Base-by-base conservation (phyloP, 2,888 invertebrate species). In the Embidobia sp. region DNA sequence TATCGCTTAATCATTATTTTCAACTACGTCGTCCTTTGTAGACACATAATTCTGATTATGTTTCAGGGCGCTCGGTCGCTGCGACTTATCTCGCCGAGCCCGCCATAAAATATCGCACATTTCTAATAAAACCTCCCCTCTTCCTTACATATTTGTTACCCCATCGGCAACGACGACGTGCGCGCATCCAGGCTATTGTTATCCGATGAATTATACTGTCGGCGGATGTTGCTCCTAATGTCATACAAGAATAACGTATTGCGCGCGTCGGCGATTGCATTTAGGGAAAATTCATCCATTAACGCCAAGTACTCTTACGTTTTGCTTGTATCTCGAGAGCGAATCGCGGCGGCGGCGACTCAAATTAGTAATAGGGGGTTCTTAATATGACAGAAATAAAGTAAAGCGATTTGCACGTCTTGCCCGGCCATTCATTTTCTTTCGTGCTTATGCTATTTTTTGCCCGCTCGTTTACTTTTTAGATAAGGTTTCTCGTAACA, bases 151-250 rank as follows among this genome's bases (percentile, higher is more conserved):
- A 55, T 63, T 69, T 55, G 72, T 63, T 63, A 44, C 46, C 61
- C 70, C 46, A 72, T 51, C 35, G 11, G 29, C 46, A 72, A 69
- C 16, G 42, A 59, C 37, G 16, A 22, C 22, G 29, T 15, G 29
- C n/a, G 35, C 57, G 49, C 44, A 44, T 44, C 22, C 46, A 27
- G 22, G 18, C 61, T 19, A 72, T 72, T 72, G 70, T 72, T 63
- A 63, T 72, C 72, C 48, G 53, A 72, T 55, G 72, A 72, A 63
- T 72, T 63, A 63, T 72, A 63, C 48, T 63, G 63, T 63, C 63
- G 48, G 72, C 33, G 63, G 55, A 48, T 63, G 72, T 63, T 72
- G 72, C 63, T 72, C 35, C 63, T 63, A 55, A 46, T 63, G 72
- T 63, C 63, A 55, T 22, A 37, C 31, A 55, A 35, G 27, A 57